Base-by-base conservation (phyloP, 2,113 vertebrate species). In the Passer montanus region DNA sequence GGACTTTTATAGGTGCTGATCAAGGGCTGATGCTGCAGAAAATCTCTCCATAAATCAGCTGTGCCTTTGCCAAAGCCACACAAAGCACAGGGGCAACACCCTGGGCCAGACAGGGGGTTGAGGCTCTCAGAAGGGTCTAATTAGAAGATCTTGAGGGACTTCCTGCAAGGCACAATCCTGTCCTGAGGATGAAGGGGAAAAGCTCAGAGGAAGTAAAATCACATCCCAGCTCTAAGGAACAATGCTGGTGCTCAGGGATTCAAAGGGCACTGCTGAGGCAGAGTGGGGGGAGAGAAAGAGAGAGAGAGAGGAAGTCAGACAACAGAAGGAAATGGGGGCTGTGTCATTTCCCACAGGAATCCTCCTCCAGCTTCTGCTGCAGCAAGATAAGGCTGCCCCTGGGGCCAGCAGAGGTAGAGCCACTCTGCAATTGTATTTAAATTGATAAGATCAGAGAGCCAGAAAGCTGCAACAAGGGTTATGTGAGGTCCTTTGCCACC, bases 251-350 rank as follows among this genome's bases (percentile, higher is more conserved):
- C 97, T 97, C 96, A 91, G 98, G 98, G 97, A 96, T 86, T 96
- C 87, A 43, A 43, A 94, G 87, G 73, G 76, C 73, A 27, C 72
- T 55, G 86, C 96, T 97, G 95, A 91, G 87, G 31, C 70, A 69
- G 72, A 63, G 89, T 63, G 60, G 97, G 97, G 94, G 93, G 93
- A 97, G 93, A 97, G 97, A 98, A 49, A 91, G 80, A 94, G 77
- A 96, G 98, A 94, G 97, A 95, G 97, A 94, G 96, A 98, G 98
- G 98, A 98, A 98, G 98, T 95, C 58, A 95, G 97, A 97, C 95
- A 98, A 96, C 97, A 96, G 98, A 94, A 99, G 99, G 98, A 99
- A 98, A 97, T 94, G 96, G 96, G 97, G 79, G 31, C 95, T 98
- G 98, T 97, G 97, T 98, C 98, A 98, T 96, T 97, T 97, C 93